A percentile compares a stretch with the other conserved stretches of the same genome.
These are phyloP conservation scores for Henicopernis longicauda DNA, from an alignment of 2,113 vertebrate species.

Conservation along the genomic window DNA sequence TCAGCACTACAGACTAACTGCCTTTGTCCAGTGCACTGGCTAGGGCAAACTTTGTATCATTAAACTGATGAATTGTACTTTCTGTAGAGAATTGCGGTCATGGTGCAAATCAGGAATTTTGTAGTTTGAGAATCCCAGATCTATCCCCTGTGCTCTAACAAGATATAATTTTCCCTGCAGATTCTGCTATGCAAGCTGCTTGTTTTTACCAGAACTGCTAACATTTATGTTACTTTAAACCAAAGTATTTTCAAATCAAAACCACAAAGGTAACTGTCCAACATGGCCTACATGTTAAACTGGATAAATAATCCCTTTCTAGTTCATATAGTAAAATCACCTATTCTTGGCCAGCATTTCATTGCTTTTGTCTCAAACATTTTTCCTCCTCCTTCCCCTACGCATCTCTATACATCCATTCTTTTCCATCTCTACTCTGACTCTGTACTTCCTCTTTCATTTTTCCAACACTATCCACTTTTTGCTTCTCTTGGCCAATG, in stretches of 20 bases:
- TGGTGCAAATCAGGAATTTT: neutral
- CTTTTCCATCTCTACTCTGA: neutral
- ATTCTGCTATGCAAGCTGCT: neutral
- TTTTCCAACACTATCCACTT: neutral
- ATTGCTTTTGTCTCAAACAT: neutral
- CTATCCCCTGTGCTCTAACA: neutral
- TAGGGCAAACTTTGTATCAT: neutral
- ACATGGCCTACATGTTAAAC: neutral
- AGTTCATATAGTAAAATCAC: neutral
- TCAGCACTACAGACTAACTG: neutral
- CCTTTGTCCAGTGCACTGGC: neutral
- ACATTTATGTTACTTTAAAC: neutral
- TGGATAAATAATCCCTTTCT: neutral
- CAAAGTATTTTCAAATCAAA: neutral
- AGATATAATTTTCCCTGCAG: neutral
- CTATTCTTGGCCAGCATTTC: neutral
- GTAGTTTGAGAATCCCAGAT: neutral
- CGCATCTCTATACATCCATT: neutral
- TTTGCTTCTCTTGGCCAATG: neutral
- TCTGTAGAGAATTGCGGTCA: neutral
- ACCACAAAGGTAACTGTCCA: neutral
- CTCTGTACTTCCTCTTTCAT: neutral
- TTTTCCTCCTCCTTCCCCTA: neutral
- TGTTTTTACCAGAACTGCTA: neutral
- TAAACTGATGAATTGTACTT: neutral